Base-by-base conservation (phyloP, 2,113 vertebrate genomes). In the Lepus europaeus region DNA sequence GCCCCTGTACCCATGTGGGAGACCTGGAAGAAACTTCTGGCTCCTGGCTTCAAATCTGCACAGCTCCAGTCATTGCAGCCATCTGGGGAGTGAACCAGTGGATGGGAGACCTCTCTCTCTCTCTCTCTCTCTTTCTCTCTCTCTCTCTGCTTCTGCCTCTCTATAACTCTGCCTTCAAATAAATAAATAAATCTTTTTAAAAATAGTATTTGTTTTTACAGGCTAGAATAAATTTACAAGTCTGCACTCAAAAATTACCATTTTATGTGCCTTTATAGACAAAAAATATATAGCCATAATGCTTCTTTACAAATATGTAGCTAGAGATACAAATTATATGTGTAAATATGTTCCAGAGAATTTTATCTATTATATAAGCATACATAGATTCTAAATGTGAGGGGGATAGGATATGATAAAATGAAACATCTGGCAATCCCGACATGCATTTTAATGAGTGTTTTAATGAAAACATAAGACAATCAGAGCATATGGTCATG, bases 401-500 rank as follows among this genome's bases (percentile, higher is more conserved):
- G 85, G 20, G 92, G 91, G 90, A 94, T 92, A 56, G n/a, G 70
- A 64, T 66, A 51, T 29, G 88, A 96, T 93, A 94, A 96, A 97
- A 93, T 20, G 31, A 95, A 97, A 95, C 92, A 96, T 96, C 96
- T 97, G 97, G 85, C 51, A 73, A 68, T 88, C 72, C 89, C 69
- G 63, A 69, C 78, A 90, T 66, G 69, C 78, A 95, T 95, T 95
- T 92, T 96, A 93, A 96, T 90, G 85, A 90, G 70, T 61, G 25
- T 74, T 89, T 96, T 96, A 93, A 95, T 83, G 86, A 83, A 11
- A 66, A 39, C 73, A 88, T 39, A 64, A 96, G 92, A 95, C 66
- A 83, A 96, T 74, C 61, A 88, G 45, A 95, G 25, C 91, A 95
- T 95, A 93, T 95, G 96, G 88, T 53, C 59, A 11, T 88, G 53